Evolutionary conservation across 2,113 vertebrate genomes (phyloP).

Genomic region (Seriola quinqueradiata): DNA sequence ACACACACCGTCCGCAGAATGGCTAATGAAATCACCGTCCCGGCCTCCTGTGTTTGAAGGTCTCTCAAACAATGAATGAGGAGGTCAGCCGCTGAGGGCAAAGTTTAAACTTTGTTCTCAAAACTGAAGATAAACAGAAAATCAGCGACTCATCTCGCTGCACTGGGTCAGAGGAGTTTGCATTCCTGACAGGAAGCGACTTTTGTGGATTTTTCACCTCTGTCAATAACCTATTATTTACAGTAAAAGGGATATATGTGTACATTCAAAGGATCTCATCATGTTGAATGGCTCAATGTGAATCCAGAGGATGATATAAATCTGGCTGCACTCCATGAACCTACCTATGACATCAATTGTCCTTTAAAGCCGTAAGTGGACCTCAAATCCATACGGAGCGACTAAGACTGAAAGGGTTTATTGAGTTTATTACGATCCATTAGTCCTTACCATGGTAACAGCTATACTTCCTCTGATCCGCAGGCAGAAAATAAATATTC

Average conservation of each 20-base stretch:
- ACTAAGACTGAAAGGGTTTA: slow-evolving; percentile 29
- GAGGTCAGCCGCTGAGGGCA: slow-evolving; percentile 33
- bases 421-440: slow-evolving; percentile 50
- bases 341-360: not conserved
- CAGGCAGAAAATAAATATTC: slow-evolving; percentile 31
- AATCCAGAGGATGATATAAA: not conserved
- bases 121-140: slow-evolving; percentile 30
- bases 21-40: slow-evolving; percentile 71
- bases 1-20: slow-evolving; percentile 21
- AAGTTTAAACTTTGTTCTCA: slow-evolving; percentile 42
- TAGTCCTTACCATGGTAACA: slow-evolving; percentile 47
- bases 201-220: not conserved
- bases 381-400: slow-evolving; percentile 13
- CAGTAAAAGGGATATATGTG: not conserved
- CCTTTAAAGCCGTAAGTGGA: slow-evolving; percentile 14
- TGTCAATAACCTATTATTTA: not conserved
- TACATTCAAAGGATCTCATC: not conserved
- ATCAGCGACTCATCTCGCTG: not conserved
- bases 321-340: not conserved
- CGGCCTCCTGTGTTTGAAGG: slow-evolving; percentile 62
- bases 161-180: not conserved
- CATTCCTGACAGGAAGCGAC: no score
- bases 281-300: not conserved
- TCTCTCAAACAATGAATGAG: slow-evolving; percentile 35
- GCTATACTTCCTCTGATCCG: slow-evolving; percentile 1